Evolutionary conservation across 2,113 vertebrate species (phyloP).

Genomic region (Grammomys surdaster): DNA sequence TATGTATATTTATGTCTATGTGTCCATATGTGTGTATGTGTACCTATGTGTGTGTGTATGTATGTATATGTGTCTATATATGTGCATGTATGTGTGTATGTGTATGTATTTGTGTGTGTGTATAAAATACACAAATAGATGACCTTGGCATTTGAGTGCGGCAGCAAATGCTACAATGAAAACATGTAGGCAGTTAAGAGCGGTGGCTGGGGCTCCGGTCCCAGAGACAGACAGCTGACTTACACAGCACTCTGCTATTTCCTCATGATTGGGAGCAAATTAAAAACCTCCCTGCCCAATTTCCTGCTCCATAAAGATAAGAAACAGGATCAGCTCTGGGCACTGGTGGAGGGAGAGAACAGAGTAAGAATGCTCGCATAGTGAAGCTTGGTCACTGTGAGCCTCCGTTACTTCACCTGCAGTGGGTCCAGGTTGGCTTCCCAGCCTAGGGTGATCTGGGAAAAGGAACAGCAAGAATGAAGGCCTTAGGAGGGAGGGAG

Average conservation of each 20-base stretch:
- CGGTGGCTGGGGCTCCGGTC: rapidly evolving
- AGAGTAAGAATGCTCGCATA: background rate
- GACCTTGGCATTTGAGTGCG: background rate
- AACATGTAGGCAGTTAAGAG: background rate
- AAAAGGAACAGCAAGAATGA: background rate
- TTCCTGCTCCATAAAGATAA: background rate
- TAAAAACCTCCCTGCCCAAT: background rate
- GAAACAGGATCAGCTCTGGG: background rate
- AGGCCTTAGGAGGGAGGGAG: background rate
- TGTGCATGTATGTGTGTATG: too few relatives aligned
- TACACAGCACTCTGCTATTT: background rate
- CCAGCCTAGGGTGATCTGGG: background rate
- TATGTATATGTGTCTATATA: background rate
- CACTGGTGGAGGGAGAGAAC: background rate
- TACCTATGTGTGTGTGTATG: too few relatives aligned
- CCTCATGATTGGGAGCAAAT: background rate
- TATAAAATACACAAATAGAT: background rate
- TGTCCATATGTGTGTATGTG: too few relatives aligned
- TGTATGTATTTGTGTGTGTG: rapidly evolving
- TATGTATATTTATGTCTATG: rapidly evolving
- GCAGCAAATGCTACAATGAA: background rate
- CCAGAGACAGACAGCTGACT: background rate
- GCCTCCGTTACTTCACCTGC: background rate
- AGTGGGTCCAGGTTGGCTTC: background rate
- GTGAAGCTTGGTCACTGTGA: background rate